Evolutionary conservation across 2,797 vertebrate species (phyloP).

Genomic region (Poeciliopsis infans): DNA sequence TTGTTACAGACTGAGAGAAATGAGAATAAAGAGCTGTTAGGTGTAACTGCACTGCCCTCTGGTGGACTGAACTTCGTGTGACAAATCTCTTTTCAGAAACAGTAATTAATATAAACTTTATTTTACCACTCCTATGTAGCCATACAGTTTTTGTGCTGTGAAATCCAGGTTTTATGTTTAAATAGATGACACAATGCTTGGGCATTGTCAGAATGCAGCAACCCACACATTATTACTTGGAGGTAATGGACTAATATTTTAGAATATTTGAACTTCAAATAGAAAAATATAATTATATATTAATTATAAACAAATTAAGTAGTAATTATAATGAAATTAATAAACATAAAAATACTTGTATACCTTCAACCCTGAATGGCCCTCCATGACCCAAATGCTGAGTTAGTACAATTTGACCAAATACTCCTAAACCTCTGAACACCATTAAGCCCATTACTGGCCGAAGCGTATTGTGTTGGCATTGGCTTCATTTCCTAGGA

Average conservation of each 20-base stretch:
- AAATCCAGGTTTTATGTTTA: background rate
- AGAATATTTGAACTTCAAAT: background rate
- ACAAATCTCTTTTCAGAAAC: background rate
- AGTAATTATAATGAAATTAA: background rate
- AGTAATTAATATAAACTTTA: background rate
- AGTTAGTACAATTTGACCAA: slow-evolving; percentile 52
- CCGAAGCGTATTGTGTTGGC: slow-evolving; percentile 13
- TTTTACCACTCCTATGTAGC: background rate
- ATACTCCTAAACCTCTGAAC: slow-evolving; percentile 39
- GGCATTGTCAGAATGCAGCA: background rate
- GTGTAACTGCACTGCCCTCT: background rate
- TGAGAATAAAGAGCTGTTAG: too few species aligned
- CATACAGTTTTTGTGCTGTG: background rate
- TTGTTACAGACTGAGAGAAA: background rate
- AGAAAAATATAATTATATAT: background rate
- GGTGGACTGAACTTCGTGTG: background rate
- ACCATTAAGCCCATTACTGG: slow-evolving; percentile 60
- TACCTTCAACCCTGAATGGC: slow-evolving; percentile 12
- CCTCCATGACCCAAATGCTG: slow-evolving; percentile 19
- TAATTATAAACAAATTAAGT: background rate
- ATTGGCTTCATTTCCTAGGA: slow-evolving; percentile 43
- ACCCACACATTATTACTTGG: background rate
- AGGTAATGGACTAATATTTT: background rate
- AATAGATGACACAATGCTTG: background rate
- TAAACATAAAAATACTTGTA: background rate